phyloP scores from a whole-genome alignment of 2,888 invertebrate species.

The Orthosia gothica region DNA sequence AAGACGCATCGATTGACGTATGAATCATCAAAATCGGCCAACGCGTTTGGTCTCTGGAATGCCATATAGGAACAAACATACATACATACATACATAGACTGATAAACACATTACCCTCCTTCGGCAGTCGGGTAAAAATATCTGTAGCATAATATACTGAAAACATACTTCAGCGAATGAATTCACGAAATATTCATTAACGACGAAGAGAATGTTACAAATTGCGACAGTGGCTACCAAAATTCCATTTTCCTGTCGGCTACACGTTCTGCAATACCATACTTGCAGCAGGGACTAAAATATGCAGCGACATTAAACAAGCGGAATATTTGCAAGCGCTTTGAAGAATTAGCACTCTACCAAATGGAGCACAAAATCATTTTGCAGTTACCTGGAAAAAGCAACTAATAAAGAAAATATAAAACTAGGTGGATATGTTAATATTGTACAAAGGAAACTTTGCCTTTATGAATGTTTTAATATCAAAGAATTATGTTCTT shows the following conservation, averaged over 20 bases:
- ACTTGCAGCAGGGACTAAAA: conserved; percentile 41
- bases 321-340: conserved; percentile 37
- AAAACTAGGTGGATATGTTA: conserved; percentile 1
- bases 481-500: not conserved
- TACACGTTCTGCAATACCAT: conserved; percentile 36
- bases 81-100: no score
- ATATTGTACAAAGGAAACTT: not conserved
- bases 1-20: no score
- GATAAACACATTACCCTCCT: no score
- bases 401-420: conserved; percentile 7
- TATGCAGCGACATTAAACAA: conserved; percentile 48
- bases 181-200: conserved; percentile 46
- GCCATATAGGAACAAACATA: no score
- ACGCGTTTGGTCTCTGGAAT: no score
- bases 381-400: conserved; percentile 5
- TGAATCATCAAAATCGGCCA: no score
- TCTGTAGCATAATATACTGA: not conserved
- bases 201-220: conserved; percentile 33
- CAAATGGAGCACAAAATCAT: conserved; percentile 30
- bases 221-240: conserved; percentile 33
- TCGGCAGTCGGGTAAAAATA: no score
- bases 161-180: conserved; percentile 22
- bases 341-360: conserved; percentile 18
- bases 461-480: not conserved
- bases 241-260: conserved; percentile 50